A percentile compares a stretch with the other conserved stretches of the same genome.
phyloP scores from a whole-genome alignment of 2,888 invertebrate genomes.

The Sympetrum striolatum region DNA sequence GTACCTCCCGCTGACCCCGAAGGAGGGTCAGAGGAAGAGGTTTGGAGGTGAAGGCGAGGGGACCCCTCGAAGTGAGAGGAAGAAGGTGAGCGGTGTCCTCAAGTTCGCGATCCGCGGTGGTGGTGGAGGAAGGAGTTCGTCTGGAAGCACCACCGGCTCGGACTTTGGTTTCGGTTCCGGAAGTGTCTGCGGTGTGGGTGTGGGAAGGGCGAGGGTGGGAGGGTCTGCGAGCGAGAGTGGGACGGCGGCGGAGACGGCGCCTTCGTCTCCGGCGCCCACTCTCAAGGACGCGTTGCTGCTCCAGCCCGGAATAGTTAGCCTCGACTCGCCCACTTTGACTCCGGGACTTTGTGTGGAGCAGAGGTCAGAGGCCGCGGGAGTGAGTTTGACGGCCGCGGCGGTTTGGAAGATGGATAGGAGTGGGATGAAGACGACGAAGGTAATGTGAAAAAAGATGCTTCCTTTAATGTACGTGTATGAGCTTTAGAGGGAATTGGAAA shows the following conservation, averaged over 20 bases:
- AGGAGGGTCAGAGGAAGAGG: not conserved
- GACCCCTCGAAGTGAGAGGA: not conserved
- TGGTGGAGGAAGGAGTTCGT: not conserved
- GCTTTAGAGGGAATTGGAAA: too few species aligned
- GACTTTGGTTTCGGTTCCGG: constrained; percentile 38
- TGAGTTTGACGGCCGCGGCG: not conserved
- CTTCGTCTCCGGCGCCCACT: constrained; percentile 7
- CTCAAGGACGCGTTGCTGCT: constrained; percentile 34
- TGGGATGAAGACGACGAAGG: constrained; percentile 29
- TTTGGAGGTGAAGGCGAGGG: constrained; percentile 2
- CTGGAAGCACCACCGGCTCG: not conserved
- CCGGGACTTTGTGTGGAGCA: constrained; percentile 12
- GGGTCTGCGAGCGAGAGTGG: not conserved
- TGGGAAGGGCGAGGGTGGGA: not conserved
- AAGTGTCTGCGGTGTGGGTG: constrained; percentile 14
- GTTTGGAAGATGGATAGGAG: constrained; percentile 13
- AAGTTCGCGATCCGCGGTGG: constrained; percentile 34
- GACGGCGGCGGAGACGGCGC: not conserved
- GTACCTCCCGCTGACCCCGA: constrained; percentile 15
- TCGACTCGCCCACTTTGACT: constrained; percentile 15
- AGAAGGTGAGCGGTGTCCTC: not conserved
- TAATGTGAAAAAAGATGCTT: not conserved
- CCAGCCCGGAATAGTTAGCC: constrained; percentile 25
- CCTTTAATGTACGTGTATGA: not conserved
- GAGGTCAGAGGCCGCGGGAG: not conserved